A percentile compares a stretch with the other conserved stretches of the same genome.
These are phyloP conservation scores for Argyresthia goedartella DNA, from an alignment of 2,888 invertebrate species.

Conservation along the genomic window DNA sequence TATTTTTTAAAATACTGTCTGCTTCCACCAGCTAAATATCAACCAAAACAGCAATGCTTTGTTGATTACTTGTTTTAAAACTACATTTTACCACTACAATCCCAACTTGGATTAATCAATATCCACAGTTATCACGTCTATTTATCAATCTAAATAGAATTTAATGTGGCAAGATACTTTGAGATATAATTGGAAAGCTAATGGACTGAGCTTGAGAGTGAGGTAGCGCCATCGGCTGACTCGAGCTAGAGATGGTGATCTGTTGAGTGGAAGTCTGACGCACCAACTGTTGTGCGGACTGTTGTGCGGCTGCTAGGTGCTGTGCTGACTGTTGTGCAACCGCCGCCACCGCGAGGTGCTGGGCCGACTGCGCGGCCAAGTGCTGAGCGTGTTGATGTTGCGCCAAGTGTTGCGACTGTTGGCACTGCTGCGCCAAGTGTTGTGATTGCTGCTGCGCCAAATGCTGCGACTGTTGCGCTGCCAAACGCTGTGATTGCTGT, in stretches of 20 bases:
- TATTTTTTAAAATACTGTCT: too few relatives aligned
- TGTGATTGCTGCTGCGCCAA: conserved; percentile 13
- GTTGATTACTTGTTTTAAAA: too few relatives aligned
- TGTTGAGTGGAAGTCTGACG: conserved; percentile 62
- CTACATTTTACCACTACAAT: too few relatives aligned
- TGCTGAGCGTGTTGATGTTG: conserved; percentile 39
- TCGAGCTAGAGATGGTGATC: conserved; percentile 59
- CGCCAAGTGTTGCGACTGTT: conserved; percentile 26
- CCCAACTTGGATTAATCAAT: too few relatives aligned
- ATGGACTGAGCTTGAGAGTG: conserved; percentile 60
- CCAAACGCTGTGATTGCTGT: conserved; percentile 31
- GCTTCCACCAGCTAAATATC: too few relatives aligned
- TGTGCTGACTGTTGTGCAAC: conserved; percentile 11
- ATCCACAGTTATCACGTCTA: background rate
- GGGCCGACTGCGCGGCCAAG: conserved; percentile 28
- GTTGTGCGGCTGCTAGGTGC: conserved; percentile 30
- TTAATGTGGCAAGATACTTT: conserved; percentile 60
- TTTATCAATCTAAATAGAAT: background rate
- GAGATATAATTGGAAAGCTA: conserved; percentile 62
- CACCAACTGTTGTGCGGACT: conserved; percentile 49
- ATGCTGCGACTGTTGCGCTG: conserved; percentile 10
- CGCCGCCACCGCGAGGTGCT: conserved; percentile 50
- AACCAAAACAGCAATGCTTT: too few relatives aligned
- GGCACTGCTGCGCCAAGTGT: conserved; percentile 29
- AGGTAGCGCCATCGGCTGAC: conserved; percentile 57